Evolutionary conservation across 2,888 invertebrate species (phyloP).

Genomic region (Ennomos erosarius): DNA sequence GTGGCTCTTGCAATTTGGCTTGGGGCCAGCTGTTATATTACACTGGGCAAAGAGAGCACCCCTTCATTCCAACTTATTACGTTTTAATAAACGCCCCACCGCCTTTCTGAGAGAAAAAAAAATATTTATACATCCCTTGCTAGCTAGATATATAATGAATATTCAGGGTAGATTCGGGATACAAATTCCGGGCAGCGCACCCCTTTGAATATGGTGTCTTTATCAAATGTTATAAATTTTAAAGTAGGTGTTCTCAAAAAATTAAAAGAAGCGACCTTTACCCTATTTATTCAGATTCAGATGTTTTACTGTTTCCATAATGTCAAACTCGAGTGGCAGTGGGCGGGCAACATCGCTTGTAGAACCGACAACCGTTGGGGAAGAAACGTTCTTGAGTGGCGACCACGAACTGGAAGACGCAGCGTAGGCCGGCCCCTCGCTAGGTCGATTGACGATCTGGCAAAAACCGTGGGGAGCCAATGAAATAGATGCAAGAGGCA

Average conservation of each 20-base stretch:
- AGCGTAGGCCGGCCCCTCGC: no score
- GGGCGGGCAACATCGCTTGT: no score
- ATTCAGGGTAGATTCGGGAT: conserved; percentile 12
- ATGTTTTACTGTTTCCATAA: no score
- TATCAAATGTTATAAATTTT: conserved; percentile 15
- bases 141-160: conserved; percentile 24
- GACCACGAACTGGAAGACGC: no score
- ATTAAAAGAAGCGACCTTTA: no score
- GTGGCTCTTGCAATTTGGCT: conserved; percentile 59
- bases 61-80: conserved; percentile 65
- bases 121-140: conserved; percentile 22
- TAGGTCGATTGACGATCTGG: no score
- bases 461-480: no score
- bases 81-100: conserved; percentile 50
- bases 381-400: no score
- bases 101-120: conserved; percentile 31
- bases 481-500: no score
- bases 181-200: conserved; percentile 7
- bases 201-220: conserved; percentile 16
- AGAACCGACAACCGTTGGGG: no score
- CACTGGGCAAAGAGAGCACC: conserved; percentile 29
- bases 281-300: no score
- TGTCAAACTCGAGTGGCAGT: no score
- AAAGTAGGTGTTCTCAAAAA: background rate
- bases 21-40: conserved; percentile 60